Conservation (phyloP, 30 jellyfish, hydroid and myxozoan species). For the Mastigias papua region DNA sequence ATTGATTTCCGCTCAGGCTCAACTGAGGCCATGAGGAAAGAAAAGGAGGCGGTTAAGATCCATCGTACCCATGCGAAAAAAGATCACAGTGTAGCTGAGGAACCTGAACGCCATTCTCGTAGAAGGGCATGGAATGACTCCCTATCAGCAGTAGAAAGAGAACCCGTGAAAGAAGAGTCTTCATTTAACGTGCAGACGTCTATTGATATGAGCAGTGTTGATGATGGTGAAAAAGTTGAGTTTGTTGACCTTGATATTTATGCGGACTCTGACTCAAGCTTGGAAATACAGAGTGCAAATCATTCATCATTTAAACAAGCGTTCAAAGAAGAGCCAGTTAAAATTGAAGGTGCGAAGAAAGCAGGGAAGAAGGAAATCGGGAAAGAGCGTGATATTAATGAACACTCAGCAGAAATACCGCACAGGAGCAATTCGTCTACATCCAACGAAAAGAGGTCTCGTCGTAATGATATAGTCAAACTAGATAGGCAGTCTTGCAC, state of each 20-base stretch:
- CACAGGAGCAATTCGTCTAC: neutral
- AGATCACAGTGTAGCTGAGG: neutral
- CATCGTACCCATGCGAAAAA: constrained; percentile 1
- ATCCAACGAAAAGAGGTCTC: neutral
- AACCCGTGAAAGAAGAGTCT: neutral
- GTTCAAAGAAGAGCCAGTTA: neutral
- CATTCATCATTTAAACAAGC: neutral
- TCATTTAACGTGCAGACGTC: neutral
- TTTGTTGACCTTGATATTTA: constrained; percentile 39
- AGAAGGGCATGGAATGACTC: constrained; percentile 10
- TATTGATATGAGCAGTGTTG: neutral
- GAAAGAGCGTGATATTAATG: neutral
- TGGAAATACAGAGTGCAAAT: neutral
- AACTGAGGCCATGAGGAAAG: neutral
- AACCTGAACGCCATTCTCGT: neutral
- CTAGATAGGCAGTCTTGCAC: neutral
- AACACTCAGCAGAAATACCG: neutral
- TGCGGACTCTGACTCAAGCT: constrained; percentile 25
- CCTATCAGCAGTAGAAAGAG: neutral
- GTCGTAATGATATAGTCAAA: neutral
- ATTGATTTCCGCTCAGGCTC: constrained; percentile 1
- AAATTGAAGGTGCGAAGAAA: neutral
- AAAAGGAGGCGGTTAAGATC: neutral
- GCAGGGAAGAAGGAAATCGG: neutral
- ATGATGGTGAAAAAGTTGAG: neutral